Percentiles rank a stretch among this genome's conserved stretches.
phyloP scores from a whole-genome alignment of 2,113 vertebrate genomes.

The Quiscalus mexicanus region DNA sequence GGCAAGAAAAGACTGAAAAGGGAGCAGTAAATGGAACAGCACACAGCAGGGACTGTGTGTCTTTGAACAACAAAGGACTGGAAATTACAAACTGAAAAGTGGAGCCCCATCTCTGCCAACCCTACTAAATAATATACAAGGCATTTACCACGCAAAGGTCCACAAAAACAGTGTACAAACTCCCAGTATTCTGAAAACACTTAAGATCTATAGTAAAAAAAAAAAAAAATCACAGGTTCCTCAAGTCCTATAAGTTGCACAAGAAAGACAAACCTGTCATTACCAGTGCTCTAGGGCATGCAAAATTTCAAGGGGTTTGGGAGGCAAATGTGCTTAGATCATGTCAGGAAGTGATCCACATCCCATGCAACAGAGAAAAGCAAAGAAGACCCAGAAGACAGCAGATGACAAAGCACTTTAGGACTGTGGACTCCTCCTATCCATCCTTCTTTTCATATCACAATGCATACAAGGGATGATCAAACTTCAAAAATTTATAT shows the following conservation, averaged over 20 bases:
- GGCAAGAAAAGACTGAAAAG: constrained; percentile 7
- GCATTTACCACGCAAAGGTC: neutral
- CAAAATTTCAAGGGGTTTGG: neutral
- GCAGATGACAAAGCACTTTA: neutral
- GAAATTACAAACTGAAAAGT: constrained; percentile 19
- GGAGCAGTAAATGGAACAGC: constrained; percentile 18
- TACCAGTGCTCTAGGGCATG: neutral
- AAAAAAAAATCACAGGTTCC: neutral
- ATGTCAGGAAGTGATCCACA: neutral
- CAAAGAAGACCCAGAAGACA: neutral
- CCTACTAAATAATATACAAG: neutral
- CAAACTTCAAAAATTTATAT: neutral
- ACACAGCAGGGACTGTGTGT: constrained; percentile 16
- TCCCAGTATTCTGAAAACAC: neutral
- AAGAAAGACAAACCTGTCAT: neutral
- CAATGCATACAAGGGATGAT: neutral
- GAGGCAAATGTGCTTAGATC: neutral
- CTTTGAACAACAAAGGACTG: constrained; percentile 38
- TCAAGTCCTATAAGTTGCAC: neutral
- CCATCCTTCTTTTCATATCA: neutral
- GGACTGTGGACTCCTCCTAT: neutral
- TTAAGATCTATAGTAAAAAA: neutral
- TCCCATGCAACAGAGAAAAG: neutral
- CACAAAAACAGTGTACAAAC: neutral
- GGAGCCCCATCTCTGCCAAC: neutral